A percentile compares a stretch with the other conserved stretches of the same genome.
Evolutionary conservation across 2,113 vertebrate genomes (phyloP).

Genomic region (Mohoua ochrocephala): DNA sequence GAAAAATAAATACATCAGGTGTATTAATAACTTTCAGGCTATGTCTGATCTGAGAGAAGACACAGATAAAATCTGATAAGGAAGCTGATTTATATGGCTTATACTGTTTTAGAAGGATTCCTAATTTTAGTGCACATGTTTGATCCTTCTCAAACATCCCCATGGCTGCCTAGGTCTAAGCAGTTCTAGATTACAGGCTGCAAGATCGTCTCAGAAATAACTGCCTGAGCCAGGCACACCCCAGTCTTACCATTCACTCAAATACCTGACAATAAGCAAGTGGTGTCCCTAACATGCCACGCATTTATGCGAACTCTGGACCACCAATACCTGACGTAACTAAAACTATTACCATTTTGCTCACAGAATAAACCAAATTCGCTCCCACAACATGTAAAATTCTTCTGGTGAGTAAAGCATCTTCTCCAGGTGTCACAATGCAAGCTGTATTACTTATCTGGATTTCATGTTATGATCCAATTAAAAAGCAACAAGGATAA

Average conservation of each 20-base stretch:
- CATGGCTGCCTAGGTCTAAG: not conserved
- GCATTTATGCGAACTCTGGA: not conserved
- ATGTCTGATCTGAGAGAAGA: not conserved
- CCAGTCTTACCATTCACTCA: not conserved
- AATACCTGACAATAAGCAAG: not conserved
- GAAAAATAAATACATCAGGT: not conserved
- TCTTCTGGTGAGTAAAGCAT: not conserved
- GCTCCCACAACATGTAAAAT: not conserved
- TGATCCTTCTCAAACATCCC: not conserved
- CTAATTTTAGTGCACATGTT: not conserved
- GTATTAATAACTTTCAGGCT: not conserved
- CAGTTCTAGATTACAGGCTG: not conserved
- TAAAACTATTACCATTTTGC: not conserved
- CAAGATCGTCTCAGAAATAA: not conserved
- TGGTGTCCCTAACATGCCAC: not conserved
- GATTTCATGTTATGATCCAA: not conserved
- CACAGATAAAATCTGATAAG: not conserved
- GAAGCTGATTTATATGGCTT: not conserved
- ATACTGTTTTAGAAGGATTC: not conserved
- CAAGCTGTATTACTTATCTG: not conserved
- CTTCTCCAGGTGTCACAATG: not conserved
- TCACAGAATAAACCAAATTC: not conserved
- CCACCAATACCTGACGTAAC: not conserved
- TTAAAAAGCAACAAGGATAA: not conserved
- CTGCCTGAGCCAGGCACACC: not conserved